These are phyloP conservation scores for Ceryle rudis DNA, from an alignment of 2,797 vertebrate species.

Conservation along the genomic window DNA sequence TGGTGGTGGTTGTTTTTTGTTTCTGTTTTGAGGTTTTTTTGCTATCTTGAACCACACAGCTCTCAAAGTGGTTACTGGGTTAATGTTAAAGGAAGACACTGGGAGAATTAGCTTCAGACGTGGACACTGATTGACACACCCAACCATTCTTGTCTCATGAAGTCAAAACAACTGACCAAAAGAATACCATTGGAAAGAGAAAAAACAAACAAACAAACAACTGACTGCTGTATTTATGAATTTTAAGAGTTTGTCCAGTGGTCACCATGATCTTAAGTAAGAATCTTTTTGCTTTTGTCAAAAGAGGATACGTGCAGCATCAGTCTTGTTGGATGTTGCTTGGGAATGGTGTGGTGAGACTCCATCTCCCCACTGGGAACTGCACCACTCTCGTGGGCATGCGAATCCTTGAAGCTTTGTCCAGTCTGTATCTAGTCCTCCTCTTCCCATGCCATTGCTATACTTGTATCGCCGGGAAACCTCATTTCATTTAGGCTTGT, in stretches of 20 bases:
- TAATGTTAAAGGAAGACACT: conserved; percentile 71
- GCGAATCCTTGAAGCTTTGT: neutral
- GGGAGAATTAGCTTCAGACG: conserved; percentile 70
- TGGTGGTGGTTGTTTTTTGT: conserved; percentile 26
- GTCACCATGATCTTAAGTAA: neutral
- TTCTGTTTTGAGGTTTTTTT: conserved; percentile 53
- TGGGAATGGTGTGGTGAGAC: neutral
- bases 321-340: accelerated
- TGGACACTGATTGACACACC: conserved; percentile 57
- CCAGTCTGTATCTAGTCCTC: conserved; percentile 63
- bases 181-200: neutral
- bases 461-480: conserved; percentile 70
- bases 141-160: accelerated
- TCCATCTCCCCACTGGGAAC: neutral
- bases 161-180: neutral
- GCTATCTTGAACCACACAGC: conserved; percentile 66
- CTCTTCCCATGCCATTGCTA: conserved; percentile 59
- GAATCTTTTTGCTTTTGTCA: conserved; percentile 8
- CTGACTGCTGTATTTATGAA: neutral
- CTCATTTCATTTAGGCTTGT: conserved; percentile 72
- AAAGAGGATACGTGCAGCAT: neutral
- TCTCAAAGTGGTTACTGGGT: conserved; percentile 74
- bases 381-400: neutral
- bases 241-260: neutral
- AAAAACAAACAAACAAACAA: neutral